A percentile compares a stretch with the other conserved stretches of the same genome.
phyloP scores from a whole-genome alignment of 2,113 vertebrate species.

The Phalacrocorax aristotelis region DNA sequence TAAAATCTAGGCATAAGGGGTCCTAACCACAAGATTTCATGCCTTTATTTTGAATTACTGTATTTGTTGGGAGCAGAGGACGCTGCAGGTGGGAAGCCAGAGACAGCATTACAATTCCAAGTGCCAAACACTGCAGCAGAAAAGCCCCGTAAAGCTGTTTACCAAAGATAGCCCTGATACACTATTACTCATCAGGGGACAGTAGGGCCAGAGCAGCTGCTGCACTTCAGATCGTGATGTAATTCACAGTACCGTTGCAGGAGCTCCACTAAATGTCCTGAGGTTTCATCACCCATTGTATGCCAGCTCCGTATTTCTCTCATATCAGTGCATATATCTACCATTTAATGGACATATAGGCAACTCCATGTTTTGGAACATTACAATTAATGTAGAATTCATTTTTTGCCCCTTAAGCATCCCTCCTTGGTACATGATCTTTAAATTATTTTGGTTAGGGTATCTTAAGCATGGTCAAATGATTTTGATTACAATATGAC shows the following conservation, averaged over 20 bases:
- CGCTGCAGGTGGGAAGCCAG: background rate
- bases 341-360: background rate
- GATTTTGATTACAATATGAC: background rate
- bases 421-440: background rate
- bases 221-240: background rate
- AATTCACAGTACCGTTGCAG: background rate
- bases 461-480: background rate
- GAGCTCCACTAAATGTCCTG: background rate
- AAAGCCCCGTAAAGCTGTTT: slow-evolving; percentile 25
- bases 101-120: background rate
- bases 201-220: slow-evolving; percentile 12
- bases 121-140: background rate
- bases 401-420: background rate
- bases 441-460: background rate
- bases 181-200: background rate
- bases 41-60: background rate
- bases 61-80: background rate
- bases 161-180: background rate
- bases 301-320: background rate
- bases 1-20: background rate
- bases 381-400: background rate
- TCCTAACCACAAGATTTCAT: background rate
- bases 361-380: background rate
- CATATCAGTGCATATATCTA: background rate
- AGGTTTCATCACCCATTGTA: background rate